A percentile compares a stretch with the other conserved stretches of the same genome.
These are phyloP conservation scores for Gavia stellata DNA, from an alignment of 2,113 vertebrate species.

Conservation along the genomic window DNA sequence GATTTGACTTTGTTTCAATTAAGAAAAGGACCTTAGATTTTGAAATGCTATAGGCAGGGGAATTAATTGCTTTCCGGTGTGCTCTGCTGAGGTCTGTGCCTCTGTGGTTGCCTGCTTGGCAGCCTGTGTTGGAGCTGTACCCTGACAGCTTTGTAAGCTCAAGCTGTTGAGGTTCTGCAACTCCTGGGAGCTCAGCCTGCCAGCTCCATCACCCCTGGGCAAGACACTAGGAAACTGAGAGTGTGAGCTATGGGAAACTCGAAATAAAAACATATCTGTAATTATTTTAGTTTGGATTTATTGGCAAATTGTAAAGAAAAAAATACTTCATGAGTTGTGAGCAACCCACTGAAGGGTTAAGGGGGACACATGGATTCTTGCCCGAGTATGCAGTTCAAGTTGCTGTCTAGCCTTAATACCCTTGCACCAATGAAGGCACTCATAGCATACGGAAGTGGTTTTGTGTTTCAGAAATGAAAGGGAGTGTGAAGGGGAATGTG, in stretches of 20 bases:
- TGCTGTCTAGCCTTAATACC: neutral
- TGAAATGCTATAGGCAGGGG: neutral
- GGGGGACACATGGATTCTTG: neutral
- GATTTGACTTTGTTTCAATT: neutral
- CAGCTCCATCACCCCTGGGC: neutral
- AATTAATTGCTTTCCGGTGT: neutral
- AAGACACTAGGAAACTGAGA: neutral
- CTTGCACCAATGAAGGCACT: neutral
- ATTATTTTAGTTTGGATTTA: neutral
- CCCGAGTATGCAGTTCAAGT: neutral
- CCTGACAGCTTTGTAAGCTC: neutral
- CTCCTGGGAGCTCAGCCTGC: neutral
- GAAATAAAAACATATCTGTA: neutral
- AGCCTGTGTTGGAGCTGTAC: neutral
- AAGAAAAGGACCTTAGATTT: neutral
- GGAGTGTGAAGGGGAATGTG: too few species aligned
- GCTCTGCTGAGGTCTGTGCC: neutral
- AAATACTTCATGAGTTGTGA: neutral
- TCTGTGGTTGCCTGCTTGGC: neutral
- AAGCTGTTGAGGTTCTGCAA: neutral
- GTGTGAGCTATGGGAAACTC: neutral
- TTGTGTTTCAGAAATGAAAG: neutral
- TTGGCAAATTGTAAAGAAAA: neutral
- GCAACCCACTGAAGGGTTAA: neutral
- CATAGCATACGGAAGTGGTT: neutral